Evolutionary conservation across 2,888 invertebrate genomes (phyloP), one percentile per base, ranked within the genome.

Genomic region (Orthonychiurus folsomi): DNA sequence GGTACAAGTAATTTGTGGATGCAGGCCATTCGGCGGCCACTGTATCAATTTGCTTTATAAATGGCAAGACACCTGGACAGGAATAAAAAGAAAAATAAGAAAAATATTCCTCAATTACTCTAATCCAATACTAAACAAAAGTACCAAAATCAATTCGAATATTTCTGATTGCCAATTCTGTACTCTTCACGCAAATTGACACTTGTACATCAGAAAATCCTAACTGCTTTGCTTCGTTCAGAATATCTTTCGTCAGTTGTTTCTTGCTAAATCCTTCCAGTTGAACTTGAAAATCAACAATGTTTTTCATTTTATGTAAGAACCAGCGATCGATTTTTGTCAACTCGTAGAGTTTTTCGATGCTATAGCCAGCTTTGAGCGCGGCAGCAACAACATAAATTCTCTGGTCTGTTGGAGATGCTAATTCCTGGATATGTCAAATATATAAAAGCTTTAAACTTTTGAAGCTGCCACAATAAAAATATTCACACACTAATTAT

Each of bases 21-120:
- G 97, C 97, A 0, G 99, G 99, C 95, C 96, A 99, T 78, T 99
- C 99, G 0, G 96, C 99, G 50, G 99, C 96, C 2, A 99, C 96
- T 0, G 97, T 99, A 78, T 99, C 97, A 69, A 99, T 97, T 81
- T 95, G 93, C 78, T 97, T 97, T 0, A 97, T 92, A 76, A 82
- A 88, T 0, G 95, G 95, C 1, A 80, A 82, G 23, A 96, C 86
- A 52, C 84, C 84, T 77, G 58, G 20, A 37, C 56, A n/a, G n/a
- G n/a, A 1, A 58, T 27, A 50, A 5, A 25, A 50, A 28, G 5
- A 50, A n/a, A 53, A 12, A n/a, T 53, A 3, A 48, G 26, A 9
- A n/a, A n/a, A n/a, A 47, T 48, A 47, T 5, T 21, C 25, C 12
- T 37, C 21, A 18, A 57, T 50, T 15, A 23, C 12, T 5, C 52